phyloP scores from a whole-genome alignment of 2,113 vertebrate species.

The Ranitomeya imitator region DNA sequence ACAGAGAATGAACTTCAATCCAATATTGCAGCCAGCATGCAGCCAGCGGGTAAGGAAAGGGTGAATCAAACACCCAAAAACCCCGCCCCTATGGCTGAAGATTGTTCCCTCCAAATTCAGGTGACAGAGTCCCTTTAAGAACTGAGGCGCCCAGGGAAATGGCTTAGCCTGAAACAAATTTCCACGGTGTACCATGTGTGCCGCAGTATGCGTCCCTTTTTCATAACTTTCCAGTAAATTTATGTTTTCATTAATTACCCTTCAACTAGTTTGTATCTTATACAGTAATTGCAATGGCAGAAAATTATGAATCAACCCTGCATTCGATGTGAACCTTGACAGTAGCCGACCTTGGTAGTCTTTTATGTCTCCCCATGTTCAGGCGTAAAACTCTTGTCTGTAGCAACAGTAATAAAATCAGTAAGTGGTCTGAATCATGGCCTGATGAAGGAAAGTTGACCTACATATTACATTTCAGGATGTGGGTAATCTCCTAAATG shows the following conservation, averaged over 20 bases:
- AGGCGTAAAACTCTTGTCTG: background rate
- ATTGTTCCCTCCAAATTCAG: no score
- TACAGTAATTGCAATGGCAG: background rate
- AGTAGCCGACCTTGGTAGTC: background rate
- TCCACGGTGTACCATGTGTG: no score
- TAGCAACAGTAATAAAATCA: constrained; percentile 26
- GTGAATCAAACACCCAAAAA: no score
- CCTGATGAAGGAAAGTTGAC: constrained; percentile 7
- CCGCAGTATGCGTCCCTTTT: no score
- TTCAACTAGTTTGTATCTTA: background rate
- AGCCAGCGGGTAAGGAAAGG: no score
- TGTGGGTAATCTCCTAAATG: constrained; percentile 36
- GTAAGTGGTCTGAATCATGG: constrained; percentile 27
- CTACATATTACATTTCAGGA: constrained; percentile 27
- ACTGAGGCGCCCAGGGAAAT: no score
- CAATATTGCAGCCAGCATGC: no score
- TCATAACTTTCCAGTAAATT: background rate
- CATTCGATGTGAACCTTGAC: background rate
- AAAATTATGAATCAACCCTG: background rate
- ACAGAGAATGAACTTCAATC: no score
- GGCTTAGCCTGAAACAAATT: no score
- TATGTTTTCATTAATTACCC: background rate
- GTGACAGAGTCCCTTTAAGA: no score
- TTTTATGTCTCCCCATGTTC: background rate
- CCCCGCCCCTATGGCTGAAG: no score